Conservation (phyloP, 1,140 invertebrate genomes). For the Phthorimaea operculella region DNA sequence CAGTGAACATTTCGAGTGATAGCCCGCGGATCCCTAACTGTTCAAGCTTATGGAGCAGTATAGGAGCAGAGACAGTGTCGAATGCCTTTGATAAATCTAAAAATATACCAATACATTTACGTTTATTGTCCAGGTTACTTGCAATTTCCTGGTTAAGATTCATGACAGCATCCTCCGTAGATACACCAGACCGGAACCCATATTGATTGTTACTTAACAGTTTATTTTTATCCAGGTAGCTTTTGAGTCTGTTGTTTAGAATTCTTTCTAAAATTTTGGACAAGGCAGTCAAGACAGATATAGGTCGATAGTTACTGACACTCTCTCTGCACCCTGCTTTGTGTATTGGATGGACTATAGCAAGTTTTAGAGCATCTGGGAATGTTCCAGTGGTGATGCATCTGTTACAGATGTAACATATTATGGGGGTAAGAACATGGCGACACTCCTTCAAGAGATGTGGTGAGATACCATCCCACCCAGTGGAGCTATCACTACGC, state of each 20-base stretch:
- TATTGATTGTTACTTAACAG: neutral
- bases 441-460: neutral
- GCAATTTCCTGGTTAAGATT: neutral
- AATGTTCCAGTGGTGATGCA: neutral
- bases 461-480: neutral
- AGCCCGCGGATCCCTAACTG: neutral
- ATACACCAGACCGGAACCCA: neutral
- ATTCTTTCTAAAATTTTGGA: conserved; percentile 1
- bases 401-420: neutral
- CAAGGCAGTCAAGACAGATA: neutral
- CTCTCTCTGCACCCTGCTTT: neutral
- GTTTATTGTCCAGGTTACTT: neutral
- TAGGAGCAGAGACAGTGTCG: conserved; percentile 1
- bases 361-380: neutral
- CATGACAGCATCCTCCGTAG: neutral
- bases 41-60: neutral
- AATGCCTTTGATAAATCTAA: neutral
- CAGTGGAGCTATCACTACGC: neutral
- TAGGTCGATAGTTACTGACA: neutral
- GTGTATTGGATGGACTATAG: neutral
- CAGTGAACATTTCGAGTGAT: neutral
- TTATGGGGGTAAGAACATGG: neutral
- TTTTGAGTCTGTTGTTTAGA: neutral
- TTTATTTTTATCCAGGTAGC: neutral
- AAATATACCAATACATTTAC: neutral